Evolutionary conservation across 1,140 invertebrate species (phyloP).

Genomic region (Pissodes strobi): DNA sequence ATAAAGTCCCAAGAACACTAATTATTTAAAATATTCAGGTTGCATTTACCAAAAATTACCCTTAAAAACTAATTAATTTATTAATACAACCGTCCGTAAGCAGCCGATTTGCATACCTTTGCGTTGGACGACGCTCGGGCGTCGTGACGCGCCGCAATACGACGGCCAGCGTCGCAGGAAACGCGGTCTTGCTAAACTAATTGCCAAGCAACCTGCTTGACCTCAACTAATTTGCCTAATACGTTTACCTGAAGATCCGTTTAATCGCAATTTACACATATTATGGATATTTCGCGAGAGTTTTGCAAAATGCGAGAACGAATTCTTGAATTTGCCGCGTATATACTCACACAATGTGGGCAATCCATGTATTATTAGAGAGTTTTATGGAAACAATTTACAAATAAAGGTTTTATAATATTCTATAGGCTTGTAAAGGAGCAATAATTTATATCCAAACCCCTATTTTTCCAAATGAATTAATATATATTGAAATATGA

Average conservation of each 20-base stretch:
- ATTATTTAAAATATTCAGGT: not conserved
- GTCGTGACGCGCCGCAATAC: slow-evolving; percentile 14
- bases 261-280: slow-evolving; percentile 30
- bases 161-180: slow-evolving; percentile 45
- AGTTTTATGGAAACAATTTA: too few species aligned
- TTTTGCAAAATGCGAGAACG: too few species aligned
- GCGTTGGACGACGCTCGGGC: too few species aligned
- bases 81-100: not conserved
- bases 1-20: not conserved
- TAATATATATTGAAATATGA: too few species aligned
- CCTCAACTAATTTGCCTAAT: slow-evolving; percentile 48
- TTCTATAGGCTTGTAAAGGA: too few species aligned
- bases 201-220: slow-evolving; percentile 51
- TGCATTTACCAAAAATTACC: slow-evolving; percentile 1
- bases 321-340: too few species aligned
- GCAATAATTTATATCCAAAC: too few species aligned
- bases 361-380: too few species aligned
- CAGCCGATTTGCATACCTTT: slow-evolving; percentile 15
- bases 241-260: slow-evolving; percentile 44
- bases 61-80: not conserved
- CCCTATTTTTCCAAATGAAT: too few species aligned
- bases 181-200: slow-evolving; percentile 53
- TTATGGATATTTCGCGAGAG: slow-evolving; percentile 15
- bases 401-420: too few species aligned
- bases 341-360: too few species aligned